Evolutionary conservation across 92 coral and sea anemone genomes (phyloP), one percentile per base, ranked within the genome.

Genomic region (Epizoanthus rinbou): DNA sequence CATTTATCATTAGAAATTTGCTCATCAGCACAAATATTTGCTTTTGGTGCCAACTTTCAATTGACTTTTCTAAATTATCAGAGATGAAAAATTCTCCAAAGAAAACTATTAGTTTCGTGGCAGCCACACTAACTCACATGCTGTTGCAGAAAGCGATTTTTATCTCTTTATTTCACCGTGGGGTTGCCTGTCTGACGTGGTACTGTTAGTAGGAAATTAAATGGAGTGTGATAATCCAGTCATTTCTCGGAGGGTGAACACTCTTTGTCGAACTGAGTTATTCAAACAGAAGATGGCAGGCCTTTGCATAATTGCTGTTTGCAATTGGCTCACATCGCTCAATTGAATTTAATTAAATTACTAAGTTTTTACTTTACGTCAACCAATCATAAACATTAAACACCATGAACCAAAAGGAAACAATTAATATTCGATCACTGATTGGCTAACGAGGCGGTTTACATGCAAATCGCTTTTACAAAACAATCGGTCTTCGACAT

Each of bases 381-480:
- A 70, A 76, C 97, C 97, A 93, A 93, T 93, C 88, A 91, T 62
- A 41, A 28, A 60, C 86, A 72, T 8, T 23, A 19, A 81, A 50
- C 66, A 86, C 81, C 89, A 69, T 25, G 86, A 83, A 69, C 85
- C 81, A 75, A 83, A 86, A 69, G 78, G 86, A 91, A 85, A 88
- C 97, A 88, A 88, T 93, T 87, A 91, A 81, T 59, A 60, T 2
- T 62, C 25, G 73, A 43, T 10, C 50, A 4, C 76, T 89, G 90
- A 93, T 93, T 93, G 97, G 97, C 80, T 62, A 82, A 73, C 56
- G 41, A 8, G 45, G 85, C 68, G 74, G 74, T 72, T 87, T 53
- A 79, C 78, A 86, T 89, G 92, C 97, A 88, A 93, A 93, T 92
- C 88, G 79, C 76, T 89, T 93, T 91, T 91, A 91, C 91, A 91